phyloP scores from a whole-genome alignment of 2,113 vertebrate species.

The Ciconia maguari region DNA sequence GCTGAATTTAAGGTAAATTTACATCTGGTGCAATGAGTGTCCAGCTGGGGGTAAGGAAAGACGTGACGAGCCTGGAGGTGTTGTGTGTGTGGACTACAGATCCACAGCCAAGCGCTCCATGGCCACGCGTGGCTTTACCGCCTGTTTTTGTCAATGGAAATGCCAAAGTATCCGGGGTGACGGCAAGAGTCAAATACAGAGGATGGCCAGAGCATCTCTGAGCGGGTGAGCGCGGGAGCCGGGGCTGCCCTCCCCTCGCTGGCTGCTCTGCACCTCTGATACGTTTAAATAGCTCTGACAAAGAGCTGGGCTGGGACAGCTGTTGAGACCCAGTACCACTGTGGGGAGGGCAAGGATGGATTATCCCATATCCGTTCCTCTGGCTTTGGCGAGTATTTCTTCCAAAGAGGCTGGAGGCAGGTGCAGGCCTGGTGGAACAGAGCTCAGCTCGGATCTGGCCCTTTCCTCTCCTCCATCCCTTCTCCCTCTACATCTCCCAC shows the following conservation, averaged over 20 bases:
- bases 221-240: rapidly evolving
- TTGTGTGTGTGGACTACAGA: rapidly evolving
- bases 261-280: neutral
- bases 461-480: neutral
- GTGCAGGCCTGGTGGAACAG: neutral
- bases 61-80: rapidly evolving
- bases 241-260: neutral
- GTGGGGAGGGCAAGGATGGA: neutral
- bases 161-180: neutral
- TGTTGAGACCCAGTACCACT: rapidly evolving
- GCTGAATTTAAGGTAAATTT: neutral
- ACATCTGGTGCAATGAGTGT: neutral
- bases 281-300: neutral
- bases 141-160: neutral
- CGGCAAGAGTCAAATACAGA: rapidly evolving
- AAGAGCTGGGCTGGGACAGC: neutral
- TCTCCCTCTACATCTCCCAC: neutral
- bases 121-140: rapidly evolving
- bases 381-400: neutral
- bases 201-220: neutral
- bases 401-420: neutral
- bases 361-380: neutral
- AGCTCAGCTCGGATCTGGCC: neutral
- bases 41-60: neutral
- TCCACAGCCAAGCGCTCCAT: rapidly evolving